Base-by-base conservation (phyloP, 2,113 vertebrate species). In the Pachypanchax playfairii region DNA sequence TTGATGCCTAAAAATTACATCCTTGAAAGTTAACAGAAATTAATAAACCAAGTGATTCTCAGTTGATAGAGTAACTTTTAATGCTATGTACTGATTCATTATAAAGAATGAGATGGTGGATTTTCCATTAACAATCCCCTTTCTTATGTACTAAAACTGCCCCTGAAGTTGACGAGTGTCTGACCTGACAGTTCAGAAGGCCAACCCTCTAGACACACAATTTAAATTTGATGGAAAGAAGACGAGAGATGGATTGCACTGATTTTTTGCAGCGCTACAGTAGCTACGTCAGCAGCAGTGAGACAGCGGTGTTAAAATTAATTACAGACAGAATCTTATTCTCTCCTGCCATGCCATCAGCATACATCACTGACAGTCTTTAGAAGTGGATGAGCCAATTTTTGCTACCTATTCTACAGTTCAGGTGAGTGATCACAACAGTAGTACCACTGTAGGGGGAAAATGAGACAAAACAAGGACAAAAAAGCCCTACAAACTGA, bases 221-320 rank as follows among this genome's bases (percentile, higher is more conserved):
- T 85, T 84, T 82, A 82, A 78, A 85, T 87, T 62, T 82, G 80
- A 88, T 78, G 80, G 75, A 83, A 75, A 78, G 78, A 38, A 63
- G 47, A 20, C 65, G 12, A 31, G 60, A 87, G 83, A 85, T 81
- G 77, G 69, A 88, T 84, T 58, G 54, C 76, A 33, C 48, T 18
- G 49, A 55, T 22, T 15, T 54, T 59, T 70, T 21, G 51, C 10
- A 65, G 66, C 13, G n/a, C 65, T 77, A 80, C 79, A 79, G 84
- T 77, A 79, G 64, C 82, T 65, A 68, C 41, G 50, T 86, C 79
- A 86, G 79, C 77, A 68, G 72, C 53, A 54, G 54, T 31, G 39
- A 79, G 71, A 67, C 68, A 43, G 67, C 41, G 36, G 41, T 39
- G 65, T 73, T 80, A 17, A 70, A 81, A 81, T 84, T 77, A 86